Conservation (phyloP, 2,888 invertebrate genomes). For the Sinelater perroti region DNA sequence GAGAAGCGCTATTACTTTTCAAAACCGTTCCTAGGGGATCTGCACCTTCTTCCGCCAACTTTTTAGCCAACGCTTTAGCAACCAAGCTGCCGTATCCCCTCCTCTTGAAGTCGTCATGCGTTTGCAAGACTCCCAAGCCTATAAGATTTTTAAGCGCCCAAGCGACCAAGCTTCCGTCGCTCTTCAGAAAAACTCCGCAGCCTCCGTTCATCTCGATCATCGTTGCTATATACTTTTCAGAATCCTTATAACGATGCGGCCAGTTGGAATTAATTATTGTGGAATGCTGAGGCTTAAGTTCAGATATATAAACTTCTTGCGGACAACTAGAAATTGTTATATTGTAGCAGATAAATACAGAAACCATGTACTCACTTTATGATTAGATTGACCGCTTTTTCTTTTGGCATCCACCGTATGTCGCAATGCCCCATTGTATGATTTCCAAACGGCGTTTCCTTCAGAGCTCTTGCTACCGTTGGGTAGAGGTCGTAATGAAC, state of each 20-base stretch:
- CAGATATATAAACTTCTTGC: constrained; percentile 32
- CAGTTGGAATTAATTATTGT: constrained; percentile 39
- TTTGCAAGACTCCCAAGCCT: constrained; percentile 55
- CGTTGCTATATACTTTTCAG: constrained; percentile 43
- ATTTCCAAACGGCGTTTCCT: constrained; percentile 3
- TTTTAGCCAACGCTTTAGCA: constrained; percentile 51
- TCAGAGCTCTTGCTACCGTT: not conserved
- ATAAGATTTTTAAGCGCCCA: constrained; percentile 57
- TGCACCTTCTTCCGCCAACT: constrained; percentile 53
- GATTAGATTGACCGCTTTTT: constrained; percentile 30
- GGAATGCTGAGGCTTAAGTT: constrained; percentile 32
- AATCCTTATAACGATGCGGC: constrained; percentile 43
- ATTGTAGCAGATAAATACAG: not conserved
- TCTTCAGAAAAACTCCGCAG: constrained; percentile 56
- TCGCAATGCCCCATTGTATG: constrained; percentile 8
- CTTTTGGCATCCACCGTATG: constrained; percentile 33
- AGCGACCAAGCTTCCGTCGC: constrained; percentile 52
- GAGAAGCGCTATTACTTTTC: constrained; percentile 52
- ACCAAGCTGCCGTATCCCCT: constrained; percentile 57
- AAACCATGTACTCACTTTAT: constrained; percentile 23
- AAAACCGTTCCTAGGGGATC: constrained; percentile 52
- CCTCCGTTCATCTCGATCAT: constrained; percentile 55
- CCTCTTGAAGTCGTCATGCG: constrained; percentile 51
- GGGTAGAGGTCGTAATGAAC: constrained; percentile 6
- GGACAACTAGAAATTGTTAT: constrained; percentile 27